Percentiles rank a stretch among this genome's conserved stretches.
Conservation (phyloP, 53 echinoderm and acorn worm species). For the Pentamera pediparva region DNA sequence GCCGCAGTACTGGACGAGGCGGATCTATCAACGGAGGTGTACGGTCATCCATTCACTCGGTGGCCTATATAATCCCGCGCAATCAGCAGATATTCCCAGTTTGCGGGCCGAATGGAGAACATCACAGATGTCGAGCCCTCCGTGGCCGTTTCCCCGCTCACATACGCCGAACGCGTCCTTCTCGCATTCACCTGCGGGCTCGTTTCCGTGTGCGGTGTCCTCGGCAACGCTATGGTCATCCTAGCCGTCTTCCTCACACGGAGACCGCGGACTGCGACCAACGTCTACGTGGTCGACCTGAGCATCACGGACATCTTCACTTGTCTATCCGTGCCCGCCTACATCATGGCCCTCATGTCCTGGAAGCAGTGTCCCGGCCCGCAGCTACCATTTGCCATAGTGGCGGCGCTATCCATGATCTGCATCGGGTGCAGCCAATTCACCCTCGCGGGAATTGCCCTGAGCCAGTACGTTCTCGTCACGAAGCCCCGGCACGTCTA, state of each 20-base stretch:
- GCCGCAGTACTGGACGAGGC: background rate
- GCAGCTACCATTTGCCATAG: constrained; percentile 52
- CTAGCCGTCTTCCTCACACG: constrained; percentile 56
- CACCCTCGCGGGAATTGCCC: constrained; percentile 65
- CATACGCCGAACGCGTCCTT: constrained; percentile 51
- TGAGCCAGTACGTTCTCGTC: constrained; percentile 63
- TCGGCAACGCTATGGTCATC: constrained; percentile 79
- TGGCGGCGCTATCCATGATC: constrained; percentile 59
- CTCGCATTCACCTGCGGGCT: constrained; percentile 45
- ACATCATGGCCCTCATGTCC: constrained; percentile 55
- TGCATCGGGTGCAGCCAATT: constrained; percentile 63
- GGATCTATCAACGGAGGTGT: too few species aligned
- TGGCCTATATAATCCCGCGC: too few species aligned
- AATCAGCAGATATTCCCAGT: too few species aligned
- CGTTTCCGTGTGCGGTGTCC: constrained; percentile 57
- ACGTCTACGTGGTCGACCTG: constrained; percentile 87
- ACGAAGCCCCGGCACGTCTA: constrained; percentile 57
- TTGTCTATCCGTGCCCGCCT: constrained; percentile 62
- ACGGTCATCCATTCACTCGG: too few species aligned
- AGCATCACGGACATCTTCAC: constrained; percentile 65
- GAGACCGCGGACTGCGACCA: constrained; percentile 72
- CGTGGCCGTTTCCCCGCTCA: constrained; percentile 21
- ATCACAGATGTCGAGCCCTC: too few species aligned
- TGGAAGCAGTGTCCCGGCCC: constrained; percentile 49
- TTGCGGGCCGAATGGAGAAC: too few species aligned